Conservation (phyloP, 2,888 invertebrate genomes). For the Catonia carolina region DNA sequence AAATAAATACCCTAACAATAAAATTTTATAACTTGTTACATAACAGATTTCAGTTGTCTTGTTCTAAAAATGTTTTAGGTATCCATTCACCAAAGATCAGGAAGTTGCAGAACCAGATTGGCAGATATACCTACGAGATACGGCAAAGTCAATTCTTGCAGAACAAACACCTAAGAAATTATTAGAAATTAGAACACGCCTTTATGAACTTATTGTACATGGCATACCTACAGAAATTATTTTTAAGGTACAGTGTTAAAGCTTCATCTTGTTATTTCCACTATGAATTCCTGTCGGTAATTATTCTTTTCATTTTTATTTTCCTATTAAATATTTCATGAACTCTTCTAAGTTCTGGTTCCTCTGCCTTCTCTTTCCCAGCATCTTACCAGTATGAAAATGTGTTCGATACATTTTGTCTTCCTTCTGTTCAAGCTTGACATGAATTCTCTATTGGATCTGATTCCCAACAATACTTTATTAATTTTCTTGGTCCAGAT, state of each 20-base stretch:
- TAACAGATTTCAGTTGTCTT: too few species aligned
- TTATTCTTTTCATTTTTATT: neutral
- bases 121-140: slow-evolving; percentile 80
- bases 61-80: slow-evolving; percentile 57
- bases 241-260: slow-evolving; percentile 59
- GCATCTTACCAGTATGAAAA: too few species aligned
- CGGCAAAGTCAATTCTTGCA: slow-evolving; percentile 74
- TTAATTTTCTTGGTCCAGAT: too few species aligned
- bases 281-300: neutral
- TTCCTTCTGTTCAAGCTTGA: too few species aligned
- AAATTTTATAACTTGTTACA: too few species aligned
- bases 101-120: slow-evolving; percentile 85
- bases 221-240: slow-evolving; percentile 91
- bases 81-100: slow-evolving; percentile 74
- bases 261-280: neutral
- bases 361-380: too few species aligned
- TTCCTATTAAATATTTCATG: neutral
- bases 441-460: too few species aligned
- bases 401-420: too few species aligned
- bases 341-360: neutral
- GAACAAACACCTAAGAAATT: slow-evolving; percentile 84
- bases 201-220: slow-evolving; percentile 91
- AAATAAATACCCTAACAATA: too few species aligned
- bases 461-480: too few species aligned
- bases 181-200: slow-evolving; percentile 72